Evolutionary conservation across 2,797 vertebrate genomes (phyloP).

Genomic region (Choloepus didactylus): DNA sequence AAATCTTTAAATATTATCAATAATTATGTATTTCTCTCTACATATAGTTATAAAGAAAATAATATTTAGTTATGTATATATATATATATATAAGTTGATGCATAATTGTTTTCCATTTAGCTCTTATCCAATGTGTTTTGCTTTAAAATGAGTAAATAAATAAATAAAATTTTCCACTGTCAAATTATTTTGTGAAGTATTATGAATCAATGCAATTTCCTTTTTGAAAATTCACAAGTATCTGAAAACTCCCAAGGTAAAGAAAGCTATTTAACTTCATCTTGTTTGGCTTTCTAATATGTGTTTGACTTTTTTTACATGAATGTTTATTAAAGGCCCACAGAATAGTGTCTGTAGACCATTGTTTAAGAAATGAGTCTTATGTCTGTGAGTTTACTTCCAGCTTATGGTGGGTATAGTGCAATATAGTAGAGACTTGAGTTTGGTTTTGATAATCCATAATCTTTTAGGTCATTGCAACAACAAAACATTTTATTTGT

Average conservation of each 20-base stretch:
- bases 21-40: neutral
- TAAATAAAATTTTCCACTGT: neutral
- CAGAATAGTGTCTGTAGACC: neutral
- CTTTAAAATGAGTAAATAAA: neutral
- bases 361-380: neutral
- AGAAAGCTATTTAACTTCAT: neutral
- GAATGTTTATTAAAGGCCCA: neutral
- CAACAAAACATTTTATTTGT: neutral
- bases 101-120: neutral
- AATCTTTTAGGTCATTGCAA: neutral
- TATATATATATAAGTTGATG: neutral
- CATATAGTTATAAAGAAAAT: neutral
- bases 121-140: neutral
- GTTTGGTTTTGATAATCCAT: neutral
- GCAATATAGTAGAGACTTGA: neutral
- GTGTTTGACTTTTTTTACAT: neutral
- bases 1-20: neutral
- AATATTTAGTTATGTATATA: neutral
- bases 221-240: constrained; percentile 30
- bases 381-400: neutral
- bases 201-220: neutral
- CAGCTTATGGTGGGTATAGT: neutral
- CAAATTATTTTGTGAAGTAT: neutral
- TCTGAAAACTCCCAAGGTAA: neutral
- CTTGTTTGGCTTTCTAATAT: neutral